Base-by-base conservation (phyloP, 1,140 invertebrate genomes). In the Prorops nasuta region DNA sequence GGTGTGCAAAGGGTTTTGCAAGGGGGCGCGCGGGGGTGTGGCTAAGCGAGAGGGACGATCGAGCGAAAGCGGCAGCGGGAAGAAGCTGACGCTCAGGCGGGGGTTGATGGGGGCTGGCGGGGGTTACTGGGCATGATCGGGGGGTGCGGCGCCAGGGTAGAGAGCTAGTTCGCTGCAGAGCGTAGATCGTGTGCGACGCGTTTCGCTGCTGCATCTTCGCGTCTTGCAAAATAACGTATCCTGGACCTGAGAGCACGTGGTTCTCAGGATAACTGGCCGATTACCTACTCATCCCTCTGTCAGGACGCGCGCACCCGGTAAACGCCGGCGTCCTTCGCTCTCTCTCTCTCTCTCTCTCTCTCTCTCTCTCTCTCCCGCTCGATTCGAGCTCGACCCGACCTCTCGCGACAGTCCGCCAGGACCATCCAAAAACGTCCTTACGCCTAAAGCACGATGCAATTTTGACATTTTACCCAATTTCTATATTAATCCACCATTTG, bases 101-200 rank as follows among this genome's bases (percentile, higher is more conserved):
- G 53, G 17, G 51, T 20, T 49, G 24, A 21, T 35, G 42, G 44
- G 42, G 34, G 19, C 17, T 16, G 24, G 46, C 10, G 16, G 40
- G 9, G 39, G 21, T 28, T 28, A 16, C 10, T 44, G 51, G 44
- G 51, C 51, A 35, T n/a, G n/a, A n/a, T n/a, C n/a, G 40, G 48
- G 44, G 54, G 48, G 57, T 44, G 57, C 51, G 58, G 64, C 54
- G 58, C 60, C 64, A 64, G 58, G 62, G 65, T 60, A 66, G 51
- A 46, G 41, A 65, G 64, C 69, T 74, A 74, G 74, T 76, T 56
- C 62, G 71, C 64, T 68, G 71, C 67, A 65, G 70, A 72, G 63
- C 70, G 66, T 65, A 69, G 70, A 57, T 69, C 67, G 70, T 58
- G 65, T 63, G 61, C 58, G 67, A 71, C 69, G 66, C 64, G 66